Percentiles rank a stretch among this genome's conserved stretches.
phyloP scores from a whole-genome alignment of 2,797 vertebrate species.

The Danio jaintianensis region DNA sequence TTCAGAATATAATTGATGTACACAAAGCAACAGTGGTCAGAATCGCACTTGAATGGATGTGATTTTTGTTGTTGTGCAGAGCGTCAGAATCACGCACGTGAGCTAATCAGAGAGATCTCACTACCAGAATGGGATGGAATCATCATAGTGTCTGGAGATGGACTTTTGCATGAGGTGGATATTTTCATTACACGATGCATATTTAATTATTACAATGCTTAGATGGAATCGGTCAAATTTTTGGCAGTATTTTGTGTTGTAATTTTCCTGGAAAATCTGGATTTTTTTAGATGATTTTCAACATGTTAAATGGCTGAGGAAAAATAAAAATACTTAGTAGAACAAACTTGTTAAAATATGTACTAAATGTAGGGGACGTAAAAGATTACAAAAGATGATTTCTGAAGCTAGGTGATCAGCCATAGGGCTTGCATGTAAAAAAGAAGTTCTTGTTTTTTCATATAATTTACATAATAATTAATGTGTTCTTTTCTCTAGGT shows the following conservation, averaged over 20 bases:
- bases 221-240: neutral
- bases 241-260: neutral
- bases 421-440: neutral
- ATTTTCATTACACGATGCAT: neutral
- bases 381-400: neutral
- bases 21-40: neutral
- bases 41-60: neutral
- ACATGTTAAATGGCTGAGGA: neutral
- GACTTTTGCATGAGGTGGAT: slow-evolving; percentile 88
- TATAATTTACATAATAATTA: slow-evolving; percentile 2
- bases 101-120: slow-evolving; percentile 86
- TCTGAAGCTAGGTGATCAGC: neutral
- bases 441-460: neutral
- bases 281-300: neutral
- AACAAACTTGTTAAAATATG: neutral
- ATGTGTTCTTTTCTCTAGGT: slow-evolving; percentile 75
- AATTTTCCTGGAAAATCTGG: neutral
- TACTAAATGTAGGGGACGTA: neutral
- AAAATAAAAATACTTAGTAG: neutral
- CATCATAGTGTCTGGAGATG: slow-evolving; percentile 89
- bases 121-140: slow-evolving; percentile 91
- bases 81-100: slow-evolving; percentile 88
- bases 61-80: slow-evolving; percentile 71
- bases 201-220: neutral
- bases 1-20: neutral